Evolutionary conservation across 2,888 invertebrate species (phyloP).

Genomic region (Belgica antarctica): DNA sequence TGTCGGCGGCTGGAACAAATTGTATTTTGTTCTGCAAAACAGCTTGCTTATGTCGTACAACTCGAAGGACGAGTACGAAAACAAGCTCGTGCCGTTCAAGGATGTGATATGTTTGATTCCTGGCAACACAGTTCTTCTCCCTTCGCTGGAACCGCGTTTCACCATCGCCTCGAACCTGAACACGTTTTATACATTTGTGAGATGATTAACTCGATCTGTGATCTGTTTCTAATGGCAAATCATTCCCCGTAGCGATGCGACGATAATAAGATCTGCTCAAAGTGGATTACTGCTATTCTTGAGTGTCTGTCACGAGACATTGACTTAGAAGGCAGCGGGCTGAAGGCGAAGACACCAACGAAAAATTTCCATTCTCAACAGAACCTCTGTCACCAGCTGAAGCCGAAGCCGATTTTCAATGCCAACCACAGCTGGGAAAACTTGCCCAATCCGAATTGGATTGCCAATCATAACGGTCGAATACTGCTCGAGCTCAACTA

Average conservation of each 20-base stretch:
- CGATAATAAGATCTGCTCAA: slow-evolving; percentile 49
- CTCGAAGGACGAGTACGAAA: slow-evolving; percentile 51
- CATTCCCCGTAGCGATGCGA: slow-evolving; percentile 49
- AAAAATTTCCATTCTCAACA: slow-evolving; percentile 31
- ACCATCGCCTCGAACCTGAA: slow-evolving; percentile 50
- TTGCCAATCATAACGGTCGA: slow-evolving; percentile 36
- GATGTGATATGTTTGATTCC: slow-evolving; percentile 51
- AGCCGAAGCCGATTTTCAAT: neutral
- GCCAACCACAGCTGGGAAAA: slow-evolving; percentile 37
- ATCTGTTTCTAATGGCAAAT: slow-evolving; percentile 30
- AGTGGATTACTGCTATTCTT: slow-evolving; percentile 50
- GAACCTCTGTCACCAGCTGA: neutral
- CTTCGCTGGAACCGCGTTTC: slow-evolving; percentile 49
- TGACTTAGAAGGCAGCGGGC: neutral
- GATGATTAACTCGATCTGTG: slow-evolving; percentile 21
- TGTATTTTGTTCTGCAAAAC: slow-evolving; percentile 51
- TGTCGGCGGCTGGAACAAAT: slow-evolving; percentile 51
- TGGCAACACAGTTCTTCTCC: slow-evolving; percentile 49
- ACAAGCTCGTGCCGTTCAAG: slow-evolving; percentile 50
- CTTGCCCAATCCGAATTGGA: slow-evolving; percentile 29
- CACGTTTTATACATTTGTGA: slow-evolving; percentile 50
- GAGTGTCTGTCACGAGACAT: slow-evolving; percentile 47
- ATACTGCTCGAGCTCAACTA: slow-evolving; percentile 36
- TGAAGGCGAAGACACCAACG: neutral
- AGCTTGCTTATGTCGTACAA: slow-evolving; percentile 49